These are phyloP conservation scores for Benitochromis conjunctus DNA, from an alignment of 2,113 vertebrate genomes.

Conservation along the genomic window DNA sequence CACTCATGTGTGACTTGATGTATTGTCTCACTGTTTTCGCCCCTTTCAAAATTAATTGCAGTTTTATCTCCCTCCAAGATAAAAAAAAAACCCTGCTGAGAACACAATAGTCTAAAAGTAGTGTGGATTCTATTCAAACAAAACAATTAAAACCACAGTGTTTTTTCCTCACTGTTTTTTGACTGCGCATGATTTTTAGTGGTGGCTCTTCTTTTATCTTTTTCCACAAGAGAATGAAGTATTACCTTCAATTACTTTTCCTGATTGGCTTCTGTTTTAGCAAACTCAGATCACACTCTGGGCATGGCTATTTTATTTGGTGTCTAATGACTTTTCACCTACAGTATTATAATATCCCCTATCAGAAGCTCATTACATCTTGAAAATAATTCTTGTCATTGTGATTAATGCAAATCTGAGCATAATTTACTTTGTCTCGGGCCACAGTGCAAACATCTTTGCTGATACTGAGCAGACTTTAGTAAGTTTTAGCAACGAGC, in stretches of 20 bases:
- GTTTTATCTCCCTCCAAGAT: conserved; percentile 65
- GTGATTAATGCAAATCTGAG: conserved; percentile 28
- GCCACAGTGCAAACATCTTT: conserved; percentile 33
- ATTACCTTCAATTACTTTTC: conserved; percentile 28
- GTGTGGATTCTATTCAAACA: conserved; percentile 60
- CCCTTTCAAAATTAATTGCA: conserved; percentile 70
- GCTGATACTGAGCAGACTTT: conserved; percentile 32
- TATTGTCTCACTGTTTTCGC: conserved; percentile 64
- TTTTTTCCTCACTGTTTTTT: conserved; percentile 41
- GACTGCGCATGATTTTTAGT: conserved; percentile 24
- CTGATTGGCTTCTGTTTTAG: conserved; percentile 20
- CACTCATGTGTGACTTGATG: conserved; percentile 73
- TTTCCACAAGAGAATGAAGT: conserved; percentile 17
- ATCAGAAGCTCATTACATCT: conserved; percentile 33
- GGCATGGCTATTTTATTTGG: conserved; percentile 13
- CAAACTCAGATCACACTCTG: conserved; percentile 9
- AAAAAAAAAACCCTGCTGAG: conserved; percentile 32
- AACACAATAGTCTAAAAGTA: conserved; percentile 63
- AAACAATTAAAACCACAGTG: conserved; percentile 57
- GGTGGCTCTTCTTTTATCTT: conserved; percentile 38
- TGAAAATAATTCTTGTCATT: conserved; percentile 16
- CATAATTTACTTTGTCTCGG: conserved; percentile 2
- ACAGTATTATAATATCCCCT: conserved; percentile 1
- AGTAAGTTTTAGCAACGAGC: not conserved
- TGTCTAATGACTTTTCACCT: conserved; percentile 33